Evolutionary conservation across 1,140 invertebrate species (phyloP), one percentile per base, ranked within the genome.

Genomic region (Pseudachorutes palmiensis): DNA sequence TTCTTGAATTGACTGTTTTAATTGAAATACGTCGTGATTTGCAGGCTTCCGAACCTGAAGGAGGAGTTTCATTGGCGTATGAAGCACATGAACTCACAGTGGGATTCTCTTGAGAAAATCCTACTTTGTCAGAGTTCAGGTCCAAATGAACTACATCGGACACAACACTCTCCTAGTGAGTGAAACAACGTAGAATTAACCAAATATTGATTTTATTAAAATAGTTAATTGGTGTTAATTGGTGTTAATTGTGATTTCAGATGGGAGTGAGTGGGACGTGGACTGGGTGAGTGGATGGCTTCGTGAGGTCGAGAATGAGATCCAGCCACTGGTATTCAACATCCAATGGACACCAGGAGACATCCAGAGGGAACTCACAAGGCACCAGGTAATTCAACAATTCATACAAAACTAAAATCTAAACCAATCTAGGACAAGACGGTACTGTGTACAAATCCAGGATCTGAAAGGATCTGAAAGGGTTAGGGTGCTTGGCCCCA

Each of bases 51-150:
- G n/a, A 63, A 66, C 14, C 33, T 70, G 57, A 73, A 73, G 36
- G 71, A 70, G 67, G 71, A 73, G 57, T 68, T 70, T 62, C 66
- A 69, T 22, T 73, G 71, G 71, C 58, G 71, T 57, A 58, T 73
- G 29, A 70, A 70, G 49, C 71, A 72, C 63, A 32, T 72, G 33
- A 72, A 72, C 45, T 72, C 71, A 12, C 71, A 73, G 29, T 73
- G 71, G 71, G 66, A 70, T 62, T 58, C 68, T n/a, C 51, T 70
- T n/a, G 68, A 73, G 26, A 73, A 66, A 59, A 69, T 70, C 36
- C 62, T 66, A 24, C 41, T 65, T 63, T 60, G 58, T 32, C 58
- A 60, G 58, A 60, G 30, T 29, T 60, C 58, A 9, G 30, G 3
- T 36, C 31, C 31, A 48, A 60, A 1, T 58, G 12, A 22, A 57